Percentiles rank a stretch among this genome's conserved stretches.
phyloP scores from a whole-genome alignment of 2,113 vertebrate genomes.

The Burhinus oedicnemus region DNA sequence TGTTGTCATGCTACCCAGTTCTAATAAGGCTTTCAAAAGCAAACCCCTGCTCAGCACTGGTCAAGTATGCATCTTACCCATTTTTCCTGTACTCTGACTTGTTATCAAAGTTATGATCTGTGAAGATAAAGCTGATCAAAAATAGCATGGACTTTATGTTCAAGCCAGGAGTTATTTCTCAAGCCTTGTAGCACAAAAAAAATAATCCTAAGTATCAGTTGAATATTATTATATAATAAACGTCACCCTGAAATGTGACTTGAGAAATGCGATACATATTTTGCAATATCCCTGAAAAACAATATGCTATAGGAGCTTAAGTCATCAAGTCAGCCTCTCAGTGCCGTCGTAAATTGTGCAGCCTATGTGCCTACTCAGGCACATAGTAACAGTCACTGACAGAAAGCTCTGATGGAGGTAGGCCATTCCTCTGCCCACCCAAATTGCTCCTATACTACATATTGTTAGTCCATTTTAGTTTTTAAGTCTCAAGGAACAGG shows the following conservation, averaged over 20 bases:
- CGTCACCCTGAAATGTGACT: background rate
- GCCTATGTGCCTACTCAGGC: background rate
- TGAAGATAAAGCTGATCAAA: background rate
- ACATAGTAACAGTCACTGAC: background rate
- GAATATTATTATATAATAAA: background rate
- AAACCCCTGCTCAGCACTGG: background rate
- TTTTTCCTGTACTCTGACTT: background rate
- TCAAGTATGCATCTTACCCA: background rate
- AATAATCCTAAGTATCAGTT: background rate
- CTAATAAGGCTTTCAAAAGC: background rate
- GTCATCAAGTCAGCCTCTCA: background rate
- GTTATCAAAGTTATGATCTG: background rate
- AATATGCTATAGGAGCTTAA: background rate
- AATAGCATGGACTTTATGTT: background rate
- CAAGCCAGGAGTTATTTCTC: background rate
- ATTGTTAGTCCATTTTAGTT: background rate
- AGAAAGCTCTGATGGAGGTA: background rate
- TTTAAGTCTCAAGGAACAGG: background rate
- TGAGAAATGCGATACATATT: background rate
- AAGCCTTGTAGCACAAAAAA: background rate
- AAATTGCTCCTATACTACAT: background rate
- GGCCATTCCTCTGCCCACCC: background rate
- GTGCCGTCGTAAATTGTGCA: background rate
- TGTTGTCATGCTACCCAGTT: background rate
- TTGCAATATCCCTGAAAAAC: background rate